A percentile compares a stretch with the other conserved stretches of the same genome.
phyloP scores from a whole-genome alignment of 2,888 invertebrate genomes.

The Meta bourneti region DNA sequence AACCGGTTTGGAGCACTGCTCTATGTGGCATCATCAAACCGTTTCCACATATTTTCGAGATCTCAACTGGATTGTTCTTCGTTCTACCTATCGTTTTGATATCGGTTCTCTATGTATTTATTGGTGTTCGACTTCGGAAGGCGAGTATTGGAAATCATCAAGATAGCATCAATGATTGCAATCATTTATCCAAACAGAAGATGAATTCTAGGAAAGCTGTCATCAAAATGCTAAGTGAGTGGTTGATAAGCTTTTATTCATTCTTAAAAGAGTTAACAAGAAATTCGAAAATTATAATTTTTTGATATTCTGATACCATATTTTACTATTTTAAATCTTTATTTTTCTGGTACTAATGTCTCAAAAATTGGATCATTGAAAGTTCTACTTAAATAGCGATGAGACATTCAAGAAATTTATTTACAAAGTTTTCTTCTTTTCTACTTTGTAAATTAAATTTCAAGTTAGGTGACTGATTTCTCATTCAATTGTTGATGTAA shows the following conservation, averaged over 20 bases:
- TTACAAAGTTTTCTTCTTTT: not conserved
- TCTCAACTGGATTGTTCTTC: conserved; percentile 90
- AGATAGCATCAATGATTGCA: conserved; percentile 51
- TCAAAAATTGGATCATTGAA: no score
- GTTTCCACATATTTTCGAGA: conserved; percentile 87
- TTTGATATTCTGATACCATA: not conserved
- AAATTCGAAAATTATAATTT: not conserved
- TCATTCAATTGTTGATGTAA: no score
- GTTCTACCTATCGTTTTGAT: conserved; percentile 92
- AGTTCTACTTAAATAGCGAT: no score
- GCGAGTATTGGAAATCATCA: conserved; percentile 44
- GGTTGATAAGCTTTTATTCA: not conserved
- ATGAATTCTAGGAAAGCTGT: conserved; percentile 79
- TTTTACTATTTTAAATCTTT: not conserved
- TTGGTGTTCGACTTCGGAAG: conserved; percentile 79
- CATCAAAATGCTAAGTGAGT: conserved; percentile 85
- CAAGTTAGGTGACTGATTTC: no score
- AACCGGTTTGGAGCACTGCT: conserved; percentile 48
- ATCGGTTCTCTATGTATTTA: conserved; percentile 86
- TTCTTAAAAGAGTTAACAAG: not conserved
- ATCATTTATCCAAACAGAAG: conserved; percentile 42
- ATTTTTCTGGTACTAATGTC: no score
- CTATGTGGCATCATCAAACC: conserved; percentile 83
- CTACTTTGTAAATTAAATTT: no score
- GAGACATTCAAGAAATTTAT: not conserved